These are phyloP conservation scores for Mesocricetus auratus DNA, from an alignment of 2,113 vertebrate species.

Conservation along the genomic window DNA sequence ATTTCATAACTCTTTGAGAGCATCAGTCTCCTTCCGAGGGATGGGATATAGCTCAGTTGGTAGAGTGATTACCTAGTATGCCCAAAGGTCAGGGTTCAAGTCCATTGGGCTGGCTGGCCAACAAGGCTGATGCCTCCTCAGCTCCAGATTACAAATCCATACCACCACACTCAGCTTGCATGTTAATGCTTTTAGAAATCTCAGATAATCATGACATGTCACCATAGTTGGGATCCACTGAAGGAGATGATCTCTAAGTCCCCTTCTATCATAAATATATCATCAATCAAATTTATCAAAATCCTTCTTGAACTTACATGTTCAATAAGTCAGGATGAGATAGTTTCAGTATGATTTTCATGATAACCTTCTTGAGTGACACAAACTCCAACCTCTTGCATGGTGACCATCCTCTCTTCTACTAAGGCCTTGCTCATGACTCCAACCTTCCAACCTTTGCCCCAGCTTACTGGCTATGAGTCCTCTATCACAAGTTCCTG, in stretches of 20 bases:
- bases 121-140: no score
- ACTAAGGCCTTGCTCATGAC: neutral
- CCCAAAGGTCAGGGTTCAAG: no score
- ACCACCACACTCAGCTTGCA: neutral
- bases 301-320: constrained; percentile 15
- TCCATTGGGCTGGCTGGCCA: neutral
- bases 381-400: neutral
- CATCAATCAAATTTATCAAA: constrained; percentile 60
- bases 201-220: neutral
- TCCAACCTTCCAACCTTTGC: neutral
- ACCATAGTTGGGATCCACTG: neutral
- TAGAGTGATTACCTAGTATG: neutral
- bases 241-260: neutral
- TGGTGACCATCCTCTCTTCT: neutral
- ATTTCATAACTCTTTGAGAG: neutral
- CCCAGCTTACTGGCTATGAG: neutral
- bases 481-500: no score
- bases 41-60: neutral
- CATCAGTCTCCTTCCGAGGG: no score
- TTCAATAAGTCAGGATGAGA: neutral
- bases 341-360: neutral
- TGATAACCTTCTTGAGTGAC: neutral
- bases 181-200: neutral
- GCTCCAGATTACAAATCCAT: neutral
- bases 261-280: constrained; percentile 36